These are phyloP conservation scores for Drosophila nannoptera DNA, from an alignment of 1,140 invertebrate genomes.

Conservation along the genomic window DNA sequence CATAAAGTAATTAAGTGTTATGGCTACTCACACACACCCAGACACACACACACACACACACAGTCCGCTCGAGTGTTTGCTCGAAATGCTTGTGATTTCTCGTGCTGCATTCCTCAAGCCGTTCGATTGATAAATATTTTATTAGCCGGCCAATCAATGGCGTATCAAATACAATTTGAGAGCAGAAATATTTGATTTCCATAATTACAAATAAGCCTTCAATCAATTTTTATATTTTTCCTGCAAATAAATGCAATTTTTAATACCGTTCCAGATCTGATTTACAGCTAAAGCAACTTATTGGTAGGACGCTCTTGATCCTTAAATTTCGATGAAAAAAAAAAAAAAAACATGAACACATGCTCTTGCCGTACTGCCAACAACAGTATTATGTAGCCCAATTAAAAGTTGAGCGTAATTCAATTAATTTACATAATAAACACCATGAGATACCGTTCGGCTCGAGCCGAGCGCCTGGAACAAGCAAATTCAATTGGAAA, in stretches of 20 bases:
- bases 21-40: slow-evolving; percentile 14
- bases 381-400: not conserved
- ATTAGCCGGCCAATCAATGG: slow-evolving; percentile 6
- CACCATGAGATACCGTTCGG: slow-evolving; percentile 6
- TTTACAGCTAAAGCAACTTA: not conserved
- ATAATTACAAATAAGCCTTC: not conserved
- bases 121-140: too few species aligned
- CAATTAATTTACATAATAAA: slow-evolving; percentile 24
- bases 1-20: slow-evolving; percentile 69
- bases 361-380: not conserved
- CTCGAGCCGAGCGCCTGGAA: not conserved
- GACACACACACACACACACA: not conserved
- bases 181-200: not conserved
- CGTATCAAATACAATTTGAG: not conserved
- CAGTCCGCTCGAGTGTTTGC: not conserved
- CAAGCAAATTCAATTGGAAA: slow-evolving; percentile 11
- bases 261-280: not conserved
- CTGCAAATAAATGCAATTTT: not conserved
- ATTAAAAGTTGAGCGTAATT: not conserved
- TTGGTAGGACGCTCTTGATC: too few species aligned
- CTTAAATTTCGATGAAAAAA: too few species aligned
- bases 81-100: too few species aligned
- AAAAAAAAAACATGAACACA: too few species aligned
- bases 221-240: not conserved
- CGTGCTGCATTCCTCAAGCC: too few species aligned